Evolutionary conservation across 2,113 vertebrate genomes (phyloP).

Genomic region (Dolichotis patagonum): DNA sequence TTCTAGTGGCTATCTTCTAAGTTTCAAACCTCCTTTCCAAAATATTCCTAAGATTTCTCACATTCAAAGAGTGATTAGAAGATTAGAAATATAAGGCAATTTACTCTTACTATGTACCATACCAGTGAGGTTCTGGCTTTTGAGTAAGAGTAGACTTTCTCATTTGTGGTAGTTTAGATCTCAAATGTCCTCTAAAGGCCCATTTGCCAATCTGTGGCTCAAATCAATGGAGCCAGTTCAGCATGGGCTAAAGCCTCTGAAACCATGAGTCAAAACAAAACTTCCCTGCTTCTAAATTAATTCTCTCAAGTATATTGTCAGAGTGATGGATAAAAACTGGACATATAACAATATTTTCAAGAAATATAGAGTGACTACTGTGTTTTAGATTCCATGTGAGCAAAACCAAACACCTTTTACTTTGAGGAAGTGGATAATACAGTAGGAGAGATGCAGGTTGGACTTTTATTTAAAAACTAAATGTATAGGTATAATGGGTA

Average conservation of each 20-base stretch:
- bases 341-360: background rate
- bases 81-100: background rate
- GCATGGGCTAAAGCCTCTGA: background rate
- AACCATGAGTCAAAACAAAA: background rate
- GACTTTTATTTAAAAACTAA: slow-evolving; percentile 7
- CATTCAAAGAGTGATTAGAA: background rate
- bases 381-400: background rate
- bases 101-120: background rate
- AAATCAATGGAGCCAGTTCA: background rate
- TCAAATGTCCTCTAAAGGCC: background rate
- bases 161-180: background rate
- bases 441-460: background rate
- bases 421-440: background rate
- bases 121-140: background rate
- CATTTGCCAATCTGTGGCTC: background rate
- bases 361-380: background rate
- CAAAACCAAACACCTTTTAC: background rate
- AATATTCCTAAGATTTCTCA: background rate
- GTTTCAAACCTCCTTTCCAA: background rate
- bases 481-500: background rate
- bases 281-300: background rate
- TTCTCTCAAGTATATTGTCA: background rate
- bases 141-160: background rate
- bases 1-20: background rate
- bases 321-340: background rate